Conservation (phyloP, 2,797 vertebrate species). For the Lepilemur ruficaudatus region DNA sequence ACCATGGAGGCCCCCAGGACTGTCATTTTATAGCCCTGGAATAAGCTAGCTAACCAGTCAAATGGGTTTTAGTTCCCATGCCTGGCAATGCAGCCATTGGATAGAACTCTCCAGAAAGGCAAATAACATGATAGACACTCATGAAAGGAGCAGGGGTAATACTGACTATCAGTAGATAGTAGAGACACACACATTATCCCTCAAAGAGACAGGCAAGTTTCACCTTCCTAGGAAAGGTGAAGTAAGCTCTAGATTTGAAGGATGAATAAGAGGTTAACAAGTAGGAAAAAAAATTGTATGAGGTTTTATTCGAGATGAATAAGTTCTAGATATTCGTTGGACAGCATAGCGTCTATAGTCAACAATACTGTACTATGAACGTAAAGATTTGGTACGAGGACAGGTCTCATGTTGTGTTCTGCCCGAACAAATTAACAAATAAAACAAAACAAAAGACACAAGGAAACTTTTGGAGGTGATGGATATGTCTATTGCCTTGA, state of each 20-base stretch:
- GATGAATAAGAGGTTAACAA: background rate
- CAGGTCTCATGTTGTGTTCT: background rate
- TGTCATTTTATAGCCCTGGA: background rate
- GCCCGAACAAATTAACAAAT: background rate
- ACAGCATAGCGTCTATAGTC: background rate
- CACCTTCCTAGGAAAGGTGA: background rate
- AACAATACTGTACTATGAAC: background rate
- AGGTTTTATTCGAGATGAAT: background rate
- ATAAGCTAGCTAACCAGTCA: background rate
- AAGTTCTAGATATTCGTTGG: background rate
- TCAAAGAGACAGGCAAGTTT: background rate
- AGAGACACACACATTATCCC: background rate
- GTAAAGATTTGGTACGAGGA: background rate
- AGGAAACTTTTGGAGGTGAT: background rate
- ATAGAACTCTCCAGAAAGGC: background rate
- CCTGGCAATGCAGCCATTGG: background rate
- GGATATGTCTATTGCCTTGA: background rate
- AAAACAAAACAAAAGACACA: background rate
- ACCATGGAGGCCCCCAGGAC: background rate
- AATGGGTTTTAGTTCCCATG: background rate
- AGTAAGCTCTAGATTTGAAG: background rate
- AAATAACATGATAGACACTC: background rate
- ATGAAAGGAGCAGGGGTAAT: background rate
- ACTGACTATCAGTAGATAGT: background rate
- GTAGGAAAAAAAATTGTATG: background rate